Evolutionary conservation across 2,797 vertebrate genomes (phyloP), one percentile per base, ranked within the genome.

Genomic region (Melanotaenia parkinsoni): DNA sequence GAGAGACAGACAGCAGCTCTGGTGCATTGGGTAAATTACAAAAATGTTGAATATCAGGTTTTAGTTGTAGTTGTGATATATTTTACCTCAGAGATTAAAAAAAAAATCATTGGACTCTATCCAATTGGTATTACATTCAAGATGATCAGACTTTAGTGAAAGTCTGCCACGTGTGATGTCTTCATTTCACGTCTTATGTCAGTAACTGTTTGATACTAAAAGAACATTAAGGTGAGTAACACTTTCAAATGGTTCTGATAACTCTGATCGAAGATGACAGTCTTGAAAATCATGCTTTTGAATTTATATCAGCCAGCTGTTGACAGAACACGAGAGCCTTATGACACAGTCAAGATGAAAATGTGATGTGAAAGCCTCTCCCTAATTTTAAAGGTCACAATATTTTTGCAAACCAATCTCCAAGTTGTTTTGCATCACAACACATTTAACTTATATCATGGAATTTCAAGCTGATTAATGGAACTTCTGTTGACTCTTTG

Each of bases 401-500:
- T 22, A n/a, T 53, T 12, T 59, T 64, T 68, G 47, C 33, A 56
- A 58, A 58, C 12, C 22, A 64, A 26, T 63, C 22, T 30, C 30
- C 28, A 35, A 28, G 6, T 51, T 47, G 66, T 71, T 45, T 76
- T 47, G 37, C 30, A 67, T 66, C n/a, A 64, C 33, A 51, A 66
- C 37, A 70, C 28, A 53, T 50, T 50, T 60, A 38, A 72, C 69
- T 67, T 71, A 60, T 24, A 60, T 77, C 28, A 12, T 13, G 9
- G 56, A 43, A 37, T 67, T 30, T 22, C 56, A 6, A n/a, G 70
- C 18, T 51, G 22, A 69, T 32, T 22, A 57, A 74, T 58, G 26
- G 16, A 2, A 68, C 38, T n/a, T 64, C n/a, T 67, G 70, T 74
- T 57, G 62, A 63, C 63, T 58, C 4, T 50, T 33, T 78, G 3